These are phyloP conservation scores for Neomicropteryx cornuta DNA, from an alignment of 1,140 invertebrate species.

Conservation along the genomic window DNA sequence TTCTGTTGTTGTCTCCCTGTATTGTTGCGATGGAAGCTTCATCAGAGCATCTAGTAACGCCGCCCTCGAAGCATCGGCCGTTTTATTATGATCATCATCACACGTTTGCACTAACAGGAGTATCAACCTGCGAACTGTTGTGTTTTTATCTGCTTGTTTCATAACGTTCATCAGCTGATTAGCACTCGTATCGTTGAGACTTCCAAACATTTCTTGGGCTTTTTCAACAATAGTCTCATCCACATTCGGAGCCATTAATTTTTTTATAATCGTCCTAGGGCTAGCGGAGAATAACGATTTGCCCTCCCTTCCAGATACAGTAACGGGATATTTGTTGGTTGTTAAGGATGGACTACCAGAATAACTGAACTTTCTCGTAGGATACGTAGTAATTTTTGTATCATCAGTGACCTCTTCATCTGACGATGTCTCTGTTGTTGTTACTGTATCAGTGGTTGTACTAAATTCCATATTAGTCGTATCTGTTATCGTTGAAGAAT, in stretches of 20 bases:
- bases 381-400: too few relatives aligned
- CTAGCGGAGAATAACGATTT: too few relatives aligned
- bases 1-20: conserved; percentile 37
- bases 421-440: too few relatives aligned
- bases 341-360: too few relatives aligned
- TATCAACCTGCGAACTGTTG: conserved; percentile 60
- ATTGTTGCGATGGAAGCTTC: conserved; percentile 41
- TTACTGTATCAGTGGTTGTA: too few relatives aligned
- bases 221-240: conserved; percentile 48
- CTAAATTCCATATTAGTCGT: too few relatives aligned
- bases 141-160: conserved; percentile 66
- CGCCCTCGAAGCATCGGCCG: conserved; percentile 48
- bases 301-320: too few relatives aligned
- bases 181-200: conserved; percentile 60
- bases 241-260: conserved; percentile 17
- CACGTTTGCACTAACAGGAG: conserved; percentile 65
- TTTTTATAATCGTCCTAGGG: too few relatives aligned
- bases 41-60: conserved; percentile 55
- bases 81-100: conserved; percentile 55
- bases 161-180: conserved; percentile 66
- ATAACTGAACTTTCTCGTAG: too few relatives aligned
- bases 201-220: conserved; percentile 61
- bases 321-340: too few relatives aligned
- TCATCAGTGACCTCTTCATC: too few relatives aligned
- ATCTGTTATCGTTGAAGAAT: background rate